Evolutionary conservation across 2,888 invertebrate genomes (phyloP).

Genomic region (Dynastes hyllus): DNA sequence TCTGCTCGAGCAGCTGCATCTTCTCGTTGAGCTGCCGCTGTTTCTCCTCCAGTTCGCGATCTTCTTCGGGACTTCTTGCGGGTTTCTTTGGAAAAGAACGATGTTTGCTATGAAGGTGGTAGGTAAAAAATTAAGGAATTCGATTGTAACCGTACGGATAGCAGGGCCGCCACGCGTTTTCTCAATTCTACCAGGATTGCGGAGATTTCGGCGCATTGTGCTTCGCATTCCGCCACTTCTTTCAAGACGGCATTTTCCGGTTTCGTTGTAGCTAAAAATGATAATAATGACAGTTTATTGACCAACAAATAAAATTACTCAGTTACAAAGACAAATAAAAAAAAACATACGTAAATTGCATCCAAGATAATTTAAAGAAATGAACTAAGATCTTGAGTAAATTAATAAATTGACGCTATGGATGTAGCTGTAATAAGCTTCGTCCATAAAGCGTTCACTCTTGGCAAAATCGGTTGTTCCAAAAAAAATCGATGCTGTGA

Average conservation of each 20-base stretch:
- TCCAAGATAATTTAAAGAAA: too few relatives aligned
- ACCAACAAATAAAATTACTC: not conserved
- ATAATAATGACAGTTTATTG: not conserved
- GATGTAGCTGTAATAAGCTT: too few relatives aligned
- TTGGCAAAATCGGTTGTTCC: too few relatives aligned
- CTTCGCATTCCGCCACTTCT: constrained; percentile 72
- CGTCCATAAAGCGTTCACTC: too few relatives aligned
- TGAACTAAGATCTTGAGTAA: too few relatives aligned
- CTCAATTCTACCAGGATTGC: constrained; percentile 70
- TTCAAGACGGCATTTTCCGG: constrained; percentile 63
- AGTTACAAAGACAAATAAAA: too few relatives aligned
- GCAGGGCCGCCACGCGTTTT: constrained; percentile 66
- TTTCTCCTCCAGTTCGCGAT: constrained; percentile 72
- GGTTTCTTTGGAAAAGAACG: constrained; percentile 72
- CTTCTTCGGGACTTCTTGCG: constrained; percentile 75
- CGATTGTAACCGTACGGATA: constrained; percentile 62
- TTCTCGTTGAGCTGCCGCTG: constrained; percentile 76
- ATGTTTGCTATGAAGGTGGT: not conserved
- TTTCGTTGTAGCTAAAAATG: constrained; percentile 46
- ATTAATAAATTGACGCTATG: too few relatives aligned
- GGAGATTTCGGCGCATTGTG: constrained; percentile 71
- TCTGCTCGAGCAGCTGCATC: constrained; percentile 76
- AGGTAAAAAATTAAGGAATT: too few relatives aligned
- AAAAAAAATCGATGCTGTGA: too few relatives aligned
- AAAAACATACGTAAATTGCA: too few relatives aligned